Evolutionary conservation across 2,113 vertebrate species (phyloP), one percentile per base, ranked within the genome.

Genomic region (Bambusicola thoracicus): DNA sequence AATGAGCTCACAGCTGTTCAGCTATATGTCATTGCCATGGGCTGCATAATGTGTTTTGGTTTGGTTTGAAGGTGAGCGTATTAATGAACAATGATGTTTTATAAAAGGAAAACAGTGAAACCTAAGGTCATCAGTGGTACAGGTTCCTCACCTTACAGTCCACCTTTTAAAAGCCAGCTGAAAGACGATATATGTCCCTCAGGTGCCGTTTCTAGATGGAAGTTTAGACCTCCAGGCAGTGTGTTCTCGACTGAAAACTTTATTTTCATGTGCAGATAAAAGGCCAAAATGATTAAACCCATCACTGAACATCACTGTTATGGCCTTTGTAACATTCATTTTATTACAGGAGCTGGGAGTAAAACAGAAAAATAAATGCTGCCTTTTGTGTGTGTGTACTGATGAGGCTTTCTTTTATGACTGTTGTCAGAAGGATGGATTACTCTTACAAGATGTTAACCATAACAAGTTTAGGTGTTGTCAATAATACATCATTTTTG

Each of bases 51-150:
- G 43, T 67, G 66, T 46, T 89, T 72, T 75, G 22, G 6, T 89
- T 94, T 76, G 78, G 61, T 89, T 92, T 79, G 67, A 92, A 92
- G 85, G 70, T 91, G 62, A 62, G 73, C 43, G 40, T n/a, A n/a
- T n/a, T 93, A 81, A 61, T 13, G 25, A 81, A 79, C 40, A 81
- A 9, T 63, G 16, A 21, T 58, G 36, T 44, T 92, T 94, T 17
- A 27, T n/a, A 68, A 79, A 92, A 84, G 24, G 18, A 55, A 85
- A 74, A 40, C 25, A 13, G 13, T 93, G 70, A 94, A 88, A 77
- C 25, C 8, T 34, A 67, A 93, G 68, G 41, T 74, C 20, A 8
- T 62, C 1, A 0, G 32, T 67, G 22, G 21, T 70, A 87, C 5
- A 18, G 22, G 58, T 74, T 89, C 63, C 41, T 89, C 76, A 77